Evolutionary conservation across 2,888 invertebrate species (phyloP), one percentile per base, ranked within the genome.

Genomic region (Oasisia sp.): DNA sequence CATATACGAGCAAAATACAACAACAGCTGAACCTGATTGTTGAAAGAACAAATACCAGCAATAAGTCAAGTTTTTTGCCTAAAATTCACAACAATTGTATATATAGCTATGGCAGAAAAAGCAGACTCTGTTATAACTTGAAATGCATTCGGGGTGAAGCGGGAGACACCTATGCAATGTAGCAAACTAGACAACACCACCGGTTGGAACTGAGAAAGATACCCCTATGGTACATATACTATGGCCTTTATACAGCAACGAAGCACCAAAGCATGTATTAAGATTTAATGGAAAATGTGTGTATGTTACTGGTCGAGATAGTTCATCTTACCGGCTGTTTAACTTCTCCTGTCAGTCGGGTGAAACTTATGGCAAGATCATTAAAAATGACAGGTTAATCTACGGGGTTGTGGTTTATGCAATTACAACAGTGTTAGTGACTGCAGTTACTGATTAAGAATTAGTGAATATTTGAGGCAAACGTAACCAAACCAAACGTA

Each of bases 71-170:
- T 74, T 3, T n/a, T 74, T 74, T 7, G 27, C 74, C n/a, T 74
- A n/a, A 74, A 74, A 74, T 19, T 4, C 5, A 74, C n/a, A 7
- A 19, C n/a, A 74, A 74, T 27, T 74, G 19, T 74, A 74, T 14
- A 14, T 14, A n/a, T 14, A 12, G 50, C 50, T 50, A 74, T 27
- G 27, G 27, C 27, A 74, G 74, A 74, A 27, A n/a, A 19, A 74
- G 74, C 74, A 74, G 74, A 14, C n/a, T 74, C 74, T 27, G 19
- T 74, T 27, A 74, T 7, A 27, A 74, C 27, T 74, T 74, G 74
- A 74, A 74, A 74, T 74, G 74, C 74, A 74, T 74, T 74, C 74
- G 27, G 74, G n/a, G 74, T 74, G 27, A 74, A 74, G 74, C 74
- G 27, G 74, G 74, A 74, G 27, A 27, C 74, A 74, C 74, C n/a